Base-by-base conservation (phyloP, 2,113 vertebrate species). In the Colinus virginianus region DNA sequence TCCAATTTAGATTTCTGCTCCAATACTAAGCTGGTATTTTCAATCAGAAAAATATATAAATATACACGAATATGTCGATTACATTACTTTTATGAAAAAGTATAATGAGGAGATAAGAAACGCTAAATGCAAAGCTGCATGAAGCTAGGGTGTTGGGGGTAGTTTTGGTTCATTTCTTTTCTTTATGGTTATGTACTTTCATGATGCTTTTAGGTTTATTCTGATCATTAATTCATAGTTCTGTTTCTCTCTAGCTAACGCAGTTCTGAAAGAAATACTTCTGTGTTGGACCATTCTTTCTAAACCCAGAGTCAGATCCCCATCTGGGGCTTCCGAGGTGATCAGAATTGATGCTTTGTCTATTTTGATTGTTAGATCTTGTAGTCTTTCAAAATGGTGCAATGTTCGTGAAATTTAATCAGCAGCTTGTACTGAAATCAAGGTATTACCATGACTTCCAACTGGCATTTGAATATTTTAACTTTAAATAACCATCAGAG, bases 401-500 rank as follows among this genome's bases (percentile, higher is more conserved):
- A 67, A 14, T 84, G 76, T 78, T 91, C 40, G 86, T 88, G 88
- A 81, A 88, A 88, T 84, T 56, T 83, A 81, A 72, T 88, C 79
- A 69, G 76, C 49, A 84, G 38, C 46, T 72, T 74, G 63, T 75
- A 53, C 42, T 48, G 58, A 95, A 93, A 76, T 93, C 53, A 87
- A 82, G 80, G 36, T 76, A 93, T 76, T 84, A 69, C 59, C 1
- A 0, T 86, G 67, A 46, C 67, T 93, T 81, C 93, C 86, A 84
- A 82, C 45, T 55, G 80, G 40, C 79, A 53, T 84, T 78, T 92
- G 94, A 94, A 74, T 96, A 89, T 87, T 95, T 82, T 90, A 77
- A 69, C 62, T 86, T 86, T 45, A 68, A 95, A 90, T 82, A 84
- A 53, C 87, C 15, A 63, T 76, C 58, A 71, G 28, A 63, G 43